These are phyloP conservation scores for Alsophila aescularia DNA, from an alignment of 2,888 invertebrate species.

Conservation along the genomic window DNA sequence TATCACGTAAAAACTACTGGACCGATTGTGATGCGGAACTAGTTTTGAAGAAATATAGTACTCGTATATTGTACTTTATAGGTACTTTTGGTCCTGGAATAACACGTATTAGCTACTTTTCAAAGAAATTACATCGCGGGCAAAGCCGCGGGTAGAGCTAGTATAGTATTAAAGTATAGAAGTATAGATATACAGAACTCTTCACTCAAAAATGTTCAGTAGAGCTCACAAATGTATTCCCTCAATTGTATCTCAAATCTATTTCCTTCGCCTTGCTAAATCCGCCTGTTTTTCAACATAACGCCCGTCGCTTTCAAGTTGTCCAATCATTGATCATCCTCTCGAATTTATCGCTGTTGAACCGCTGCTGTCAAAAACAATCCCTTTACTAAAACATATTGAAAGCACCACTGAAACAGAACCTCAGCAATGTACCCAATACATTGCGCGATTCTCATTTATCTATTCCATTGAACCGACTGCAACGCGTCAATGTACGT, in stretches of 20 bases:
- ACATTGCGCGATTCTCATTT: slow-evolving; percentile 30
- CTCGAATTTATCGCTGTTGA: slow-evolving; percentile 33
- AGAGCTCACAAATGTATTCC: neutral
- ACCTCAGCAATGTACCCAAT: slow-evolving; percentile 15
- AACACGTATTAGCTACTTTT: too few relatives aligned
- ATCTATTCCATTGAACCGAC: slow-evolving; percentile 23
- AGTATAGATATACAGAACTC: too few relatives aligned
- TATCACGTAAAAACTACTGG: too few relatives aligned
- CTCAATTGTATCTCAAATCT: too few relatives aligned
- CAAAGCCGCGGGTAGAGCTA: too few relatives aligned
- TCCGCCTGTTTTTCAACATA: slow-evolving; percentile 17
- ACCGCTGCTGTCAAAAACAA: slow-evolving; percentile 41
- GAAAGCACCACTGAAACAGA: slow-evolving; percentile 20
- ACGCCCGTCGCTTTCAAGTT: slow-evolving; percentile 27
- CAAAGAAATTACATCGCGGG: too few relatives aligned
- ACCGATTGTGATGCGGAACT: too few relatives aligned
- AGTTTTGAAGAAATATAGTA: too few relatives aligned
- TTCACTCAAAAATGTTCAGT: neutral
- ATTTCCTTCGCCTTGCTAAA: slow-evolving; percentile 1
- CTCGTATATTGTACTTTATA: too few relatives aligned
- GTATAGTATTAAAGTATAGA: too few relatives aligned
- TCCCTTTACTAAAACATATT: slow-evolving; percentile 21
- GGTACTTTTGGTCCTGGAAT: too few relatives aligned
- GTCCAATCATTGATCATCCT: slow-evolving; percentile 31
- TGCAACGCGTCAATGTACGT: slow-evolving; percentile 35